Percentiles rank a stretch among this genome's conserved stretches.
phyloP scores from a whole-genome alignment of 2,888 invertebrate genomes.

The Cataglyphis albicans region DNA sequence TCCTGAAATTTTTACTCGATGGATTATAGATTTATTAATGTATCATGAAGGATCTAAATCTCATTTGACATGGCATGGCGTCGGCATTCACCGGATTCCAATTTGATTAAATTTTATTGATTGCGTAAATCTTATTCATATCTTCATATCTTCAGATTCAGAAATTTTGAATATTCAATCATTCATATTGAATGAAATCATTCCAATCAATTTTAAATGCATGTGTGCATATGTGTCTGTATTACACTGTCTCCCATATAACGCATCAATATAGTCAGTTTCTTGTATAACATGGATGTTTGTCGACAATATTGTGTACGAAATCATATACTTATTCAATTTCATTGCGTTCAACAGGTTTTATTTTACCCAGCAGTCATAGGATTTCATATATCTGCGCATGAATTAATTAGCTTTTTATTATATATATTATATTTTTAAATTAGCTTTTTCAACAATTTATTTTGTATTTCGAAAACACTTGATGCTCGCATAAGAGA shows the following conservation, averaged over 20 bases:
- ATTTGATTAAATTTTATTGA: conserved; percentile 26
- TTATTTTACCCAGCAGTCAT: conserved; percentile 35
- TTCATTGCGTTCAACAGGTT: conserved; percentile 38
- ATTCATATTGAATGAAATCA: conserved; percentile 7
- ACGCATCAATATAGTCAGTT: neutral
- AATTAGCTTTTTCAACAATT: no score
- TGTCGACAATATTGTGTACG: neutral
- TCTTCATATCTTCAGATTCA: neutral
- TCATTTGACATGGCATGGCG: conserved; percentile 1
- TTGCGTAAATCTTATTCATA: conserved; percentile 2
- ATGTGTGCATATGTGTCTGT: neutral
- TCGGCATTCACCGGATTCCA: neutral
- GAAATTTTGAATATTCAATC: neutral
- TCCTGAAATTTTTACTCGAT: neutral
- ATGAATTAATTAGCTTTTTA: conserved; percentile 59
- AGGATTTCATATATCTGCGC: neutral
- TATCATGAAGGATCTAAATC: neutral
- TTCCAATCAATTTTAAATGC: neutral
- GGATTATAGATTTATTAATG: conserved; percentile 39
- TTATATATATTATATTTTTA: no score
- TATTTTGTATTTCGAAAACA: conserved; percentile 21
- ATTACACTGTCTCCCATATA: conserved; percentile 26
- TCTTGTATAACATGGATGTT: neutral
- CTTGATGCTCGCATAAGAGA: conserved; percentile 1
- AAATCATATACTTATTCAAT: conserved; percentile 17